Conservation (phyloP, 2,113 vertebrate species). For the Alaudala cheleensis region DNA sequence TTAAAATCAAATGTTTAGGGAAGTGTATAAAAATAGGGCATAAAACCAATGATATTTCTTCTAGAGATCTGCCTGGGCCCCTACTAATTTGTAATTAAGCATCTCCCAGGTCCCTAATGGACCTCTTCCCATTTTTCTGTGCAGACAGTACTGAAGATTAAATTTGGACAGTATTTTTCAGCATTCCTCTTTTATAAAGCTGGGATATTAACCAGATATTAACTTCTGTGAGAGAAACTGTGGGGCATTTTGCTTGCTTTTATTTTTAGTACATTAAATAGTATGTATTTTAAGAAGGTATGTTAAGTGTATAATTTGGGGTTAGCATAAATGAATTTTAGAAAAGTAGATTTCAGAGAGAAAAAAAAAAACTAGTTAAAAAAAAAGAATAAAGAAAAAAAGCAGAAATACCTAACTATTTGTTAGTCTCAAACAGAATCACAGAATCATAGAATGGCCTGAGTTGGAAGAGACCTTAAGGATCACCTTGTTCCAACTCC, state of each 20-base stretch:
- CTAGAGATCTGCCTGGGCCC: neutral
- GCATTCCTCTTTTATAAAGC: neutral
- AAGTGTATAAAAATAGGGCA: neutral
- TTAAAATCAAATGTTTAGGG: neutral
- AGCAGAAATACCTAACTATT: neutral
- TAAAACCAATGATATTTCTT: neutral
- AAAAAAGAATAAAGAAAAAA: neutral
- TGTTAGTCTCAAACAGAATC: neutral
- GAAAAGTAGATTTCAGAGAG: neutral
- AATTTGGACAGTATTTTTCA: neutral
- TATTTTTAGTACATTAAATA: neutral
- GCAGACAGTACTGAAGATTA: neutral
- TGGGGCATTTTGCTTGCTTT: neutral
- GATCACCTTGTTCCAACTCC: neutral
- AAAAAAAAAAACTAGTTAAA: neutral
- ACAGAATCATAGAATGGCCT: neutral
- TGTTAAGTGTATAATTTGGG: neutral
- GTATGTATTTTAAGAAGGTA: neutral
- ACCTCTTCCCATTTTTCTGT: neutral
- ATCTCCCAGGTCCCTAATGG: neutral
- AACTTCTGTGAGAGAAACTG: neutral
- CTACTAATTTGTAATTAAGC: neutral
- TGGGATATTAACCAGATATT: neutral
- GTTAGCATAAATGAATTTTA: neutral
- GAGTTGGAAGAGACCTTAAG: neutral